Evolutionary conservation across 2,888 invertebrate species (phyloP).

Genomic region (Aphrophora alni): DNA sequence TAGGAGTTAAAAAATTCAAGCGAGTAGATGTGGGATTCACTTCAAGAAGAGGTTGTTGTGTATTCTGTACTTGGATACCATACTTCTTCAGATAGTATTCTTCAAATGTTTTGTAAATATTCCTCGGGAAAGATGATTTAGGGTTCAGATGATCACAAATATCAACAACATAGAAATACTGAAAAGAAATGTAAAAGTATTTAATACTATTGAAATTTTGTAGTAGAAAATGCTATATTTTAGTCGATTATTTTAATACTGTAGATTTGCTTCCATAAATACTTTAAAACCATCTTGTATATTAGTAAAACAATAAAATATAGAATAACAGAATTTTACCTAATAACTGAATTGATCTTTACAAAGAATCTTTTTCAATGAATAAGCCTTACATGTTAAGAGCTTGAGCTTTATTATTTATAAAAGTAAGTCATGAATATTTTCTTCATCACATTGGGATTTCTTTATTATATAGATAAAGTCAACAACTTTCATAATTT

Average conservation of each 20-base stretch:
- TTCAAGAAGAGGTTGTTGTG: constrained; percentile 88
- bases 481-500: too few species aligned
- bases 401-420: too few species aligned
- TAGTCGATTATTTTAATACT: neutral
- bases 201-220: too few species aligned
- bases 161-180: constrained; percentile 97
- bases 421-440: too few species aligned
- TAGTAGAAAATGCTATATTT: constrained; percentile 17
- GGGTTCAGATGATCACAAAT: constrained; percentile 88
- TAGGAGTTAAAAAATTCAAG: constrained; percentile 91
- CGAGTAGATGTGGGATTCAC: constrained; percentile 98
- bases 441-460: too few species aligned
- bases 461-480: too few species aligned
- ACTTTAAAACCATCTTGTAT: neutral
- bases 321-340: too few species aligned
- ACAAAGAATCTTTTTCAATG: too few species aligned
- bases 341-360: too few species aligned
- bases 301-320: too few species aligned
- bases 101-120: constrained; percentile 87
- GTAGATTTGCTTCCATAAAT: neutral
- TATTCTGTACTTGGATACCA: constrained; percentile 84
- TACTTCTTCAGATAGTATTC: constrained; percentile 95
- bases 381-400: too few species aligned
- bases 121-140: constrained; percentile 85
- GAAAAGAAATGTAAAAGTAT: constrained; percentile 48